A percentile compares a stretch with the other conserved stretches of the same genome.
Conservation (phyloP, 2,797 vertebrate species). For the Chaenodraco wilsoni region DNA sequence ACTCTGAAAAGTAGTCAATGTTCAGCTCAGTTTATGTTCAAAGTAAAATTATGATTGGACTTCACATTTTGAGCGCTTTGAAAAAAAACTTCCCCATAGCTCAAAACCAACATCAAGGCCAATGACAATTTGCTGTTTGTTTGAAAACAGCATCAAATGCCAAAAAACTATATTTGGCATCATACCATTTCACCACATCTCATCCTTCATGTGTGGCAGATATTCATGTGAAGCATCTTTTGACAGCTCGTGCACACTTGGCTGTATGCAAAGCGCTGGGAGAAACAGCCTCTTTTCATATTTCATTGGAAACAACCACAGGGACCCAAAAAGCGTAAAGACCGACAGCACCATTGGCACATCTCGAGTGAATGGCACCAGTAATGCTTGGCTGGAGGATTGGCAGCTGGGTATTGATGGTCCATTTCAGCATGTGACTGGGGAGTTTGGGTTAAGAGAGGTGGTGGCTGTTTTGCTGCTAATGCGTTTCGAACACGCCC, state of each 20-base stretch:
- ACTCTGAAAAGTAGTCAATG: not conserved
- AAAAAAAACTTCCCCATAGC: slow-evolving; percentile 1
- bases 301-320: slow-evolving; percentile 44
- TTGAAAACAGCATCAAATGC: slow-evolving; percentile 42
- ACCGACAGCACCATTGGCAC: slow-evolving; percentile 29
- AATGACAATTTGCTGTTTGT: slow-evolving; percentile 11
- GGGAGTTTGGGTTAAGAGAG: slow-evolving; percentile 15
- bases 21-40: not conserved
- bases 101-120: slow-evolving; percentile 29
- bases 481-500: slow-evolving; percentile 67
- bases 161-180: slow-evolving; percentile 32
- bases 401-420: slow-evolving; percentile 59
- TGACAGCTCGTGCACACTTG: slow-evolving; percentile 48
- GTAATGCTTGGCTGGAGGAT: slow-evolving; percentile 60
- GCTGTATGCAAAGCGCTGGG: slow-evolving; percentile 33
- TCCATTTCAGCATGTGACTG: slow-evolving; percentile 49
- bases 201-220: slow-evolving; percentile 40
- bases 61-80: not conserved
- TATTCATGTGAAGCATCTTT: slow-evolving; percentile 49
- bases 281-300: slow-evolving; percentile 48
- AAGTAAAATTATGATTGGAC: slow-evolving; percentile 1
- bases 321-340: slow-evolving; percentile 26
- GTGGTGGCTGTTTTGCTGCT: slow-evolving; percentile 29
- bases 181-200: slow-evolving; percentile 32
- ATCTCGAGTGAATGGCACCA: slow-evolving; percentile 57